phyloP scores from a whole-genome alignment of 1,140 invertebrate species.

The Parasteatoda tepidariorum region DNA sequence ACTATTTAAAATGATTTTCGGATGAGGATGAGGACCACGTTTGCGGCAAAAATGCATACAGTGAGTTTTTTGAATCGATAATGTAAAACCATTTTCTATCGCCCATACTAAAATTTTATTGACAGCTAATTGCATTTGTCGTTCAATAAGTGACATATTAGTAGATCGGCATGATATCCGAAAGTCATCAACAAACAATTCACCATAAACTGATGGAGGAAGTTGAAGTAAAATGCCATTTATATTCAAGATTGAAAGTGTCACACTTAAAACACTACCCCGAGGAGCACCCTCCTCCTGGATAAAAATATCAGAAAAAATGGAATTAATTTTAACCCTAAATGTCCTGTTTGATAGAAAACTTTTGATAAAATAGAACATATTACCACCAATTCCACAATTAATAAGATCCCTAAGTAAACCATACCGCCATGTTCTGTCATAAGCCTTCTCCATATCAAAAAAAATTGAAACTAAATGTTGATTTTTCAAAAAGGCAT shows the following conservation, averaged over 20 bases:
- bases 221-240: background rate
- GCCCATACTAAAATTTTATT: background rate
- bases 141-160: background rate
- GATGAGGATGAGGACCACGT: background rate
- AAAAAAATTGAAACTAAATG: slow-evolving; percentile 65
- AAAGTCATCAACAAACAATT: background rate
- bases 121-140: background rate
- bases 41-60: background rate
- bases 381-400: slow-evolving; percentile 7
- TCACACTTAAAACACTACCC: slow-evolving; percentile 33
- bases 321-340: slow-evolving; percentile 3
- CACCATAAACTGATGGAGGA: background rate
- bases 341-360: slow-evolving; percentile 1
- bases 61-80: background rate
- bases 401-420: slow-evolving; percentile 65
- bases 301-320: background rate
- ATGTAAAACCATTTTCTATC: background rate
- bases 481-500: too few species aligned
- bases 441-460: slow-evolving; percentile 69
- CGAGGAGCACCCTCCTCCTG: slow-evolving; percentile 14
- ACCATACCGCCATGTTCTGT: slow-evolving; percentile 67
- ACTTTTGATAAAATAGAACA: slow-evolving; percentile 9
- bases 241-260: slow-evolving; percentile 2
- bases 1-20: background rate
- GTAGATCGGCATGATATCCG: background rate